These are phyloP conservation scores for Sternarchorhynchus goeldii DNA, from an alignment of 2,797 vertebrate species.

Conservation along the genomic window DNA sequence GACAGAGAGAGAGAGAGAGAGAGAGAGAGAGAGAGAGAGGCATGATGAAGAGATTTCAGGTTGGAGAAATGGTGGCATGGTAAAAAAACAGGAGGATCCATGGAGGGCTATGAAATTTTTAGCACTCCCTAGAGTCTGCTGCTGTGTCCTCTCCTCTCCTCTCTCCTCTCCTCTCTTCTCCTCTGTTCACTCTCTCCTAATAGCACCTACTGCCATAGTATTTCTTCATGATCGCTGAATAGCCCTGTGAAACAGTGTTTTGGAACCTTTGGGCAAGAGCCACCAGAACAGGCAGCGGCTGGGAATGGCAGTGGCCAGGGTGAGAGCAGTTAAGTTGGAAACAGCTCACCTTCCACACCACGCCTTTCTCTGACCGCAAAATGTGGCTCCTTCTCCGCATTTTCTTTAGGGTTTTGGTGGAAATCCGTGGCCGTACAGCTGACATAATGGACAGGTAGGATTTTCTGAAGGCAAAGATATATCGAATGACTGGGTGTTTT, in stretches of 20 bases:
- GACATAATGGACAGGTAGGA: constrained; percentile 33
- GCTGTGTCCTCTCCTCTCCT: not conserved
- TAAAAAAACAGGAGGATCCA: not conserved
- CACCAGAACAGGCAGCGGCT: too few relatives aligned
- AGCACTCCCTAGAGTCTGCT: not conserved
- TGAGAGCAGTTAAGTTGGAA: too few relatives aligned
- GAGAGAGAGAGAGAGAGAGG: constrained; percentile 17
- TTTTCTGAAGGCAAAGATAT: constrained; percentile 24
- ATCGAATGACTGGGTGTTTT: constrained; percentile 31
- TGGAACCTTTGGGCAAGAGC: too few relatives aligned
- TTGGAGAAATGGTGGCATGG: not conserved
- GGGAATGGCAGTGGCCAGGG: too few relatives aligned
- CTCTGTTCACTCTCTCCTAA: too few relatives aligned
- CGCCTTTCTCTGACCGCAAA: too few relatives aligned
- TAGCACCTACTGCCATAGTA: too few relatives aligned
- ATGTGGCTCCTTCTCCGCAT: not conserved
- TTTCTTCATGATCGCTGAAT: too few relatives aligned
- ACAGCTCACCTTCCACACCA: too few relatives aligned
- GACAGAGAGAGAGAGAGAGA: not conserved
- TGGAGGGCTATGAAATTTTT: not conserved
- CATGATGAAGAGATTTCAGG: constrained; percentile 30
- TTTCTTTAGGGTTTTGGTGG: constrained; percentile 7
- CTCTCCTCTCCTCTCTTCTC: not conserved
- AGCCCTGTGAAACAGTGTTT: too few relatives aligned
- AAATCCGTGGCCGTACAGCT: constrained; percentile 12